Evolutionary conservation across 2,113 vertebrate genomes (phyloP), one percentile per base, ranked within the genome.

Genomic region (Nesogale talazaci): DNA sequence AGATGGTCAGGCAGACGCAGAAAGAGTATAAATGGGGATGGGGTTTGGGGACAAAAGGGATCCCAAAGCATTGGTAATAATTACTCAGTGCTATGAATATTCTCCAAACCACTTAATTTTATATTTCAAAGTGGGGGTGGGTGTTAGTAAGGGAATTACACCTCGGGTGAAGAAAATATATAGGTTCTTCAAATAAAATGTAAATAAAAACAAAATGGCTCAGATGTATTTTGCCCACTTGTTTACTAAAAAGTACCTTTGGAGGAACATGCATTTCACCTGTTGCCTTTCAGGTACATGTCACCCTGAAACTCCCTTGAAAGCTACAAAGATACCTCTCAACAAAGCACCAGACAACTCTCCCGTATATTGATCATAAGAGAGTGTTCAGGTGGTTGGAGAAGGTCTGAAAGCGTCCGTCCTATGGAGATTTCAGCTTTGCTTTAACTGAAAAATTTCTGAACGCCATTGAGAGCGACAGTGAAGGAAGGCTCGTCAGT

Each of bases 221-320:
- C 56, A 78, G 29, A 29, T 74, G 3, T n/a, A 40, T n/a, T 89
- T 56, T 56, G 29, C 9, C 31, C 29, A 40, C 61, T 82, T 86
- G 36, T 61, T 61, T 61, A 61, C 31, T 57, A 94, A 78, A n/a
- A 86, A 78, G 6, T 34, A 17, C 67, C 22, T 88, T 82, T 27
- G 2, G 31, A 52, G 46, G 76, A 84, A 69, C 20, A 88, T 56
- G 86, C 22, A 2, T 1, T 77, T 75, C 65, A n/a, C 38, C 6
- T 4, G 25, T 88, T 88, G 69, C 23, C 89, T 69, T 90, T 36
- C 67, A 69, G 56, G 67, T 34, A 56, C 46, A 22, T 69, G 34
- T n/a, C 10, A 38, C 4, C 69, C 70, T 88, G 86, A 93, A 92
- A 78, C 74, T 67, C 72, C 63, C 74, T 63, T 46, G 59, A 69